Base-by-base conservation (phyloP, 2,888 invertebrate species). In the Quadroppia sp. region DNA sequence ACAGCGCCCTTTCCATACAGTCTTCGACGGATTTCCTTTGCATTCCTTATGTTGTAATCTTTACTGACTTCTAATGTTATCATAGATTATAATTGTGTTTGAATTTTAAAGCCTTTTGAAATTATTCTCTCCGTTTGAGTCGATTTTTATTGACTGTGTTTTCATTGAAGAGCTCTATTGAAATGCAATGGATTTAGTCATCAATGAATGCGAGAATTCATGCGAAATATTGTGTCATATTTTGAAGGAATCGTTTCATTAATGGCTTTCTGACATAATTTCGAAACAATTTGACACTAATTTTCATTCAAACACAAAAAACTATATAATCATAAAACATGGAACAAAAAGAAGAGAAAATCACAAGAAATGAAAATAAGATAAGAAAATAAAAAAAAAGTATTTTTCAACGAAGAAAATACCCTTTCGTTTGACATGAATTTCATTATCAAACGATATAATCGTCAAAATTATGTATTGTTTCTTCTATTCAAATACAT, bases 11-110 rank as follows among this genome's bases (percentile, higher is more conserved):
- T 64, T 20, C 20, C 36, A 64, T n/a, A 20, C 23, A 36, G 2
- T 56, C 28, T 56, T 28, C 15, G 28, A n/a, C 13, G 48, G 17
- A 48, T 48, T 9, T 4, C 20, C 15, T 48, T n/a, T 48, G 3
- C 20, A 48, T 48, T 48, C 3, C 2, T 25, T 23, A 17, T 48
- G 61, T 36, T n/a, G n/a, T 64, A 64, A 64, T 64, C 61, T 64
- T 64, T 64, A 64, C 61, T 64, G 61, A 64, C 61, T 64, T 64
- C 61, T 23, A 30, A 56, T 20, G 25, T 53, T 53, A 6, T n/a
- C 6, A 17, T 36, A 36, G 36, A 36, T 36, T 36, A 36, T 36
- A 36, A 36, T n/a, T n/a, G 36, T 36, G 36, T 36, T 36, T 36
- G 4, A 36, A 36, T 36, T 36, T 9, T 7, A 9, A 36, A 36